These are phyloP conservation scores for Cataglyphis altisquamis DNA, from an alignment of 2,888 invertebrate genomes.

Conservation along the genomic window DNA sequence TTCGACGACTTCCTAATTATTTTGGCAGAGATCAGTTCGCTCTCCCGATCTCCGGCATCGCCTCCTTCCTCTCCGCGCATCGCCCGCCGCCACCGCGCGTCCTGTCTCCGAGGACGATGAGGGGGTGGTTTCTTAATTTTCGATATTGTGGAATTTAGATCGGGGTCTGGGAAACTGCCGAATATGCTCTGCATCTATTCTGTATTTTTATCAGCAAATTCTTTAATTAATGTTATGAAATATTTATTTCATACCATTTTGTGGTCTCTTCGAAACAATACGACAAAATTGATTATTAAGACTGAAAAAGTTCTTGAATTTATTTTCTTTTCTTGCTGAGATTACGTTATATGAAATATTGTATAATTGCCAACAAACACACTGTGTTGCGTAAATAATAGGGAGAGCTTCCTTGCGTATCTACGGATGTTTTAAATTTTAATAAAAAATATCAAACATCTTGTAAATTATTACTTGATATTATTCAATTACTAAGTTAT, in stretches of 20 bases:
- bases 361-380: background rate
- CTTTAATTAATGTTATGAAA: background rate
- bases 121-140: background rate
- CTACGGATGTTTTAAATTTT: background rate
- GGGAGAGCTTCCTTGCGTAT: background rate
- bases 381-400: background rate
- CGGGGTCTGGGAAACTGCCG: background rate
- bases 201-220: background rate
- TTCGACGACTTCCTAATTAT: conserved; percentile 91
- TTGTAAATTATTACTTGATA: background rate
- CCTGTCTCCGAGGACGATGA: conserved; percentile 23
- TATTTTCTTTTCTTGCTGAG: background rate
- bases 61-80: conserved; percentile 44
- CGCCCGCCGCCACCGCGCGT: conserved; percentile 44
- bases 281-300: background rate
- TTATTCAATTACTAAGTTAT: background rate
- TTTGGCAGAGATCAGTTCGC: conserved; percentile 89
- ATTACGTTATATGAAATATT: background rate
- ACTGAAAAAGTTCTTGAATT: background rate
- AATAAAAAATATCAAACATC: background rate
- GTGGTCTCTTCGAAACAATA: background rate
- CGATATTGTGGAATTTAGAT: background rate
- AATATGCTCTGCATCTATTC: background rate
- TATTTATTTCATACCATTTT: background rate
- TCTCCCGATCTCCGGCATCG: conserved; percentile 60